Evolutionary conservation across 1,140 invertebrate species (phyloP).

Genomic region (Lepidurus couesii): DNA sequence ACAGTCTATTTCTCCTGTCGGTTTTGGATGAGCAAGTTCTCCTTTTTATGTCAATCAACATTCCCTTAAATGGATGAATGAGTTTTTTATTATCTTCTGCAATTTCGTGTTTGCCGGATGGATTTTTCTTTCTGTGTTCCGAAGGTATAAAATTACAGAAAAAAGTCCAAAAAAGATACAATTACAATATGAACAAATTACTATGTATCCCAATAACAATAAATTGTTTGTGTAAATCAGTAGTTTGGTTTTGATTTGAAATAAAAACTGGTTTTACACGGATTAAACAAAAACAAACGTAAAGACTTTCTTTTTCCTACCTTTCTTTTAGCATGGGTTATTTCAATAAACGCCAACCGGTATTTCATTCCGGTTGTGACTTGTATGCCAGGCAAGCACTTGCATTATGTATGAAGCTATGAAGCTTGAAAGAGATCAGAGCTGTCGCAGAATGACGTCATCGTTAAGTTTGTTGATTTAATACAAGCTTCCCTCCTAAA

Average conservation of each 20-base stretch:
- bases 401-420: too few relatives aligned
- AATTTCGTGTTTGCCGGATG: slow-evolving; percentile 21
- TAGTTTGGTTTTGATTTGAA: slow-evolving; percentile 22
- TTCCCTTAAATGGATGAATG: slow-evolving; percentile 19
- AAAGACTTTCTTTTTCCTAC: background rate
- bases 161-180: slow-evolving; percentile 22
- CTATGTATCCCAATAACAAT: slow-evolving; percentile 22
- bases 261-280: slow-evolving; percentile 16
- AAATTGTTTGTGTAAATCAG: slow-evolving; percentile 22
- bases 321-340: too few relatives aligned
- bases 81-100: slow-evolving; percentile 18
- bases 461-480: too few relatives aligned
- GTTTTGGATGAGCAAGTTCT: slow-evolving; percentile 10
- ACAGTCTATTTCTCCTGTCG: slow-evolving; percentile 21
- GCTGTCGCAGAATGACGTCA: too few relatives aligned
- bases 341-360: too few relatives aligned
- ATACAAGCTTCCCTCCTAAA: too few relatives aligned
- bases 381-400: too few relatives aligned
- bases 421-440: too few relatives aligned
- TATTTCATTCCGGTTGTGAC: too few relatives aligned
- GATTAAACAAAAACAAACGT: background rate
- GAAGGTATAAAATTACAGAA: slow-evolving; percentile 22
- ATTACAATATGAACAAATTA: slow-evolving; percentile 17
- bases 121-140: slow-evolving; percentile 12
- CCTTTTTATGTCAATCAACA: slow-evolving; percentile 22